phyloP scores from a whole-genome alignment of 2,888 invertebrate species.

The Thymelicus acteon region DNA sequence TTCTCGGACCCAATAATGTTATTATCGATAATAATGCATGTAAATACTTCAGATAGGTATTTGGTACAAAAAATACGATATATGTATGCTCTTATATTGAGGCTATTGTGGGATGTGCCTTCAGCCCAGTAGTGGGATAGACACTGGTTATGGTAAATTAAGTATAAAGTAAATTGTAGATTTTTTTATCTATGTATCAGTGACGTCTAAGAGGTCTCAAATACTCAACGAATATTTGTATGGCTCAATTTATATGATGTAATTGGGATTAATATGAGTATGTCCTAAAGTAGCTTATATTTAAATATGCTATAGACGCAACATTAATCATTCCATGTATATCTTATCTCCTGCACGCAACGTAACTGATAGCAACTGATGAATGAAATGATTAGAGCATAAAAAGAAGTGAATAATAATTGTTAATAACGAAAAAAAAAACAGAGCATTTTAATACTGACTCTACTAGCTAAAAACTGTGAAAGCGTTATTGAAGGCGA shows the following conservation, averaged over 20 bases:
- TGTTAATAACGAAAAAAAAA: no score
- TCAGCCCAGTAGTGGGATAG: no score
- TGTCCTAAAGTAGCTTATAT: background rate
- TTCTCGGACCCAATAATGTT: background rate
- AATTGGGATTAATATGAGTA: background rate
- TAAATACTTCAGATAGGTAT: background rate
- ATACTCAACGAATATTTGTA: no score
- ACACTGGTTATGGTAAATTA: no score
- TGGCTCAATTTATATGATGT: background rate
- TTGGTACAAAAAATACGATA: no score
- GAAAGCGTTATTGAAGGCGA: background rate
- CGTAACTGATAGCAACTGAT: background rate
- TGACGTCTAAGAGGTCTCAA: no score
- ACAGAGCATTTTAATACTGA: no score
- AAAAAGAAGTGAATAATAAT: background rate
- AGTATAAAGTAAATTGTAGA: no score
- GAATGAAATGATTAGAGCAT: background rate
- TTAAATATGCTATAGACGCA: background rate
- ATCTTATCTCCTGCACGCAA: background rate
- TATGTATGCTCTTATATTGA: no score
- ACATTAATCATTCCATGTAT: conserved; percentile 3
- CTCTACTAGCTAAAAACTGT: background rate
- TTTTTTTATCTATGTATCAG: no score
- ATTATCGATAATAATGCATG: conserved; percentile 2
- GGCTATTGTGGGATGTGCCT: no score